Percentiles rank a stretch among this genome's conserved stretches.
These are phyloP conservation scores for Porites australiensis DNA, from an alignment of 64 coral and sea anemone species.

Conservation along the genomic window DNA sequence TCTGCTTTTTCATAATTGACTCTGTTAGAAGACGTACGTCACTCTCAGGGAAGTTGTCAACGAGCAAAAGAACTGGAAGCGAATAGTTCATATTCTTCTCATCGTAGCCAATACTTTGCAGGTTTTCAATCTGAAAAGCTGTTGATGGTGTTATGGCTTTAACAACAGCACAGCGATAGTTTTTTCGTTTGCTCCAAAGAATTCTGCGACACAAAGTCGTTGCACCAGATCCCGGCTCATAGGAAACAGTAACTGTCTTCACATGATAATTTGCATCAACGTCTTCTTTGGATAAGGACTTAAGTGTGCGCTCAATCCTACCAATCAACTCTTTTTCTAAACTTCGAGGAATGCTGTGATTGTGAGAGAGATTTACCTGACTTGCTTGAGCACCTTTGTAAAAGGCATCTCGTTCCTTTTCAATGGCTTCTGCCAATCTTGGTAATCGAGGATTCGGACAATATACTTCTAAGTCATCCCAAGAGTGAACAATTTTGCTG, in stretches of 20 bases:
- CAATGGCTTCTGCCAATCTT: neutral
- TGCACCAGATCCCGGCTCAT: constrained; percentile 72
- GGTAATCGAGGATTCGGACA: constrained; percentile 47
- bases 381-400: constrained; percentile 46
- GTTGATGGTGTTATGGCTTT: constrained; percentile 52
- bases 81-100: neutral
- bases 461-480: constrained; percentile 75
- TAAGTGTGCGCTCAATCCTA: neutral
- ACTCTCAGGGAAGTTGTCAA: constrained; percentile 49
- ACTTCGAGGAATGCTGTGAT: constrained; percentile 52
- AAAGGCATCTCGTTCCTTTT: constrained; percentile 48
- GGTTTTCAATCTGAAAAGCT: constrained; percentile 34
- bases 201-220: constrained; percentile 69
- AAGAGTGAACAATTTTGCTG: constrained; percentile 59
- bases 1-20: neutral
- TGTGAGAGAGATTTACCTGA: constrained; percentile 51
- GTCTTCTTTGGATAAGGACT: neutral
- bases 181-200: constrained; percentile 39
- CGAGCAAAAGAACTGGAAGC: constrained; percentile 27
- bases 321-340: neutral
- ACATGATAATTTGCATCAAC: neutral
- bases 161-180: constrained; percentile 69
- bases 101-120: constrained; percentile 22
- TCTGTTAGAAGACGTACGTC: constrained; percentile 8
- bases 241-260: constrained; percentile 47